phyloP scores from a whole-genome alignment of 2,888 invertebrate genomes.

The Erebia palarica region DNA sequence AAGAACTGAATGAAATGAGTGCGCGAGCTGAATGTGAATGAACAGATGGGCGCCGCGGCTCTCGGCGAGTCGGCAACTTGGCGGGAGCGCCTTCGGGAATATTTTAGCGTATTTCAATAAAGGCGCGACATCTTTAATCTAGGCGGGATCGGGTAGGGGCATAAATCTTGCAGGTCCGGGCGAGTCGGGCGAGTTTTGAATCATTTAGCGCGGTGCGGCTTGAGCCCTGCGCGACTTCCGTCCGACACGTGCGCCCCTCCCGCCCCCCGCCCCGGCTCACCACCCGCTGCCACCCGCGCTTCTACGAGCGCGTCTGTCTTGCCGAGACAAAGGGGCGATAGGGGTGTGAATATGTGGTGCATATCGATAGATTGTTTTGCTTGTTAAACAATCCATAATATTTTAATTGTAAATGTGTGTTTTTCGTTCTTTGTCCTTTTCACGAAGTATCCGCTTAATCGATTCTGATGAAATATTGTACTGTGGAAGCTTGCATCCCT shows the following conservation, averaged over 20 bases:
- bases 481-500: no score
- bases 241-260: conserved; percentile 73
- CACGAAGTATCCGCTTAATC: no score
- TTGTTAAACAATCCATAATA: not conserved
- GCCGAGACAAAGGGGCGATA: conserved; percentile 81
- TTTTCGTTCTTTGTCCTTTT: no score
- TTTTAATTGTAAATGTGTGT: no score
- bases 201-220: conserved; percentile 77
- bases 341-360: conserved; percentile 48
- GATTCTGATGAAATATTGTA: no score
- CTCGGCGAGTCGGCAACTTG: conserved; percentile 25
- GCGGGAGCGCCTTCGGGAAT: conserved; percentile 49
- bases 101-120: conserved; percentile 79
- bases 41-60: conserved; percentile 42
- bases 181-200: conserved; percentile 80
- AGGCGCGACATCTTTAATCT: conserved; percentile 82
- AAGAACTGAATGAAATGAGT: conserved; percentile 70
- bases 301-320: conserved; percentile 76
- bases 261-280: conserved; percentile 40
- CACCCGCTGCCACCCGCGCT: conserved; percentile 51
- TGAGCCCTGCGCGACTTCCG: conserved; percentile 76
- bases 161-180: conserved; percentile 82
- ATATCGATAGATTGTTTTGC: conserved; percentile 43
- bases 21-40: conserved; percentile 68
- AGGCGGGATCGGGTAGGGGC: conserved; percentile 76